Evolutionary conservation across 2,113 vertebrate genomes (phyloP), one percentile per base, ranked within the genome.

Genomic region (Hipposideros armiger): DNA sequence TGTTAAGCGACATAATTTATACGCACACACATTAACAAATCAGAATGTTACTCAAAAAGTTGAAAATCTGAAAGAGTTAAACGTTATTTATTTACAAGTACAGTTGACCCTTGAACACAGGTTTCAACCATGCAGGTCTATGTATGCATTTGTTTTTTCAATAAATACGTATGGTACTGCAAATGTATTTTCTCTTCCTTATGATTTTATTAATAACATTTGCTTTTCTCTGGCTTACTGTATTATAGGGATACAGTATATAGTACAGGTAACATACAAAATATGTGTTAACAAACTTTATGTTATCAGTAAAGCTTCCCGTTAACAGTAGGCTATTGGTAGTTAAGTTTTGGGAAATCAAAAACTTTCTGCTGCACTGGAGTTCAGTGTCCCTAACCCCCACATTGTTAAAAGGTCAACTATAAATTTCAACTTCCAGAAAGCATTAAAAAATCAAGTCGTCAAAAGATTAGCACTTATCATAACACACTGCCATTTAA

Each of bases 31-130:
- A 42, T 50, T 83, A 84, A 78, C 3, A 92, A 93, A 82, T 42
- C n/a, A 81, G 42, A 42, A 24, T n/a, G 10, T 26, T 62, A 73
- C 28, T 94, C 15, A 82, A 82, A 86, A 76, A 42, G 32, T 28
- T 84, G 58, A 45, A 26, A 62, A 47, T 40, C 73, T 30, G 50
- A 89, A 77, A 72, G 22, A 84, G 74, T 32, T 85, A 60, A 72
- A 89, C 32, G 91, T 89, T 62, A 87, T 47, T 70, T 80, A 87
- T 64, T 76, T 78, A 60, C 40, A 95, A 84, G 24, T 62, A 32
- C 58, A 47, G 40, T 17, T 30, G 58, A 82, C 58, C 17, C 80
- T 64, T 64, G 9, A 82, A 36, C 54, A 80, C 20, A 56, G 22
- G 4, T 80, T 80, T 80, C 54, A 80, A 80, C 52, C 26, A 0